Conservation (phyloP, 2,888 invertebrate genomes). For the Volucella inanis region DNA sequence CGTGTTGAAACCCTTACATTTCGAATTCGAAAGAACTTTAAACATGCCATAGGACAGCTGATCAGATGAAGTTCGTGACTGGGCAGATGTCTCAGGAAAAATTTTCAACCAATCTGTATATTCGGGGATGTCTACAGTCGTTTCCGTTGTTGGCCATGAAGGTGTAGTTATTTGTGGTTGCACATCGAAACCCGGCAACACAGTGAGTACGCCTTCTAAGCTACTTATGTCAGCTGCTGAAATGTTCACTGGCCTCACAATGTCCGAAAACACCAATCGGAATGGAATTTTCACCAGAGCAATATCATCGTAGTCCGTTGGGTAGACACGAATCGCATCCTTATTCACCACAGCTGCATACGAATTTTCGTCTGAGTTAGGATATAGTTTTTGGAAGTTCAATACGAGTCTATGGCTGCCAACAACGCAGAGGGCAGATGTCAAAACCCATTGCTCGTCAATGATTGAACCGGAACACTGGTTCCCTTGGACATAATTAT, state of each 20-base stretch:
- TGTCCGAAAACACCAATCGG: constrained; percentile 21
- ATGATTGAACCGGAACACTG: constrained; percentile 60
- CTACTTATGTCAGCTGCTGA: background rate
- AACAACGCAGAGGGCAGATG: constrained; percentile 38
- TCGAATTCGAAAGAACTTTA: constrained; percentile 8
- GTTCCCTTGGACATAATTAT: background rate
- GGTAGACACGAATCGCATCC: constrained; percentile 36
- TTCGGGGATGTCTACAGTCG: no score
- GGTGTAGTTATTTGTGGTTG: background rate
- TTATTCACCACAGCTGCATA: constrained; percentile 38
- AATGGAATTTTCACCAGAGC: constrained; percentile 54
- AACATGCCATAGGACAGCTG: constrained; percentile 2
- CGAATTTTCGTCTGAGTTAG: background rate
- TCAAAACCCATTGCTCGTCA: constrained; percentile 48
- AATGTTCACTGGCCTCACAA: constrained; percentile 1
- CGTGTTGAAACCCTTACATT: constrained; percentile 10
- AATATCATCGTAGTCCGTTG: constrained; percentile 52
- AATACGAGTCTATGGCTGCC: constrained; percentile 19
- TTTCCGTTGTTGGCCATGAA: background rate
- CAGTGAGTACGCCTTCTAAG: constrained; percentile 15
- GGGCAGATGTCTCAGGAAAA: no score
- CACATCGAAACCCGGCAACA: constrained; percentile 54
- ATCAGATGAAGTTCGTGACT: background rate
- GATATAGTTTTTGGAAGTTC: constrained; percentile 14
- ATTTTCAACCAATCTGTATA: no score